A percentile compares a stretch with the other conserved stretches of the same genome.
phyloP scores from a whole-genome alignment of 2,888 invertebrate species.

The Pandemis corylana region DNA sequence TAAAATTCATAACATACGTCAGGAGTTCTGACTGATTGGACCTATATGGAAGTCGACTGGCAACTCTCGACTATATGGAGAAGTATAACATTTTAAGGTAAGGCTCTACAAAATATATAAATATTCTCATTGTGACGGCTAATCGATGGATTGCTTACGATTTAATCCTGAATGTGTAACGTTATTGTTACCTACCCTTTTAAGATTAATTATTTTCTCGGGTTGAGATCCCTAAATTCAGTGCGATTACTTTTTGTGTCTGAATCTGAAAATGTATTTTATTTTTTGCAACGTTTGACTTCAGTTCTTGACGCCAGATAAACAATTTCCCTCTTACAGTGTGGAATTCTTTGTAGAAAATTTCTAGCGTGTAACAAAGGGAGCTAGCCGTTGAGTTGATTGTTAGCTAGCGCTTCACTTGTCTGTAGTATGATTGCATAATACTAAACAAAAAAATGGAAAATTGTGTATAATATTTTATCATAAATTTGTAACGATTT shows the following conservation, averaged over 20 bases:
- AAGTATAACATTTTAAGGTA: constrained; percentile 12
- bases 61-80: constrained; percentile 33
- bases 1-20: constrained; percentile 75
- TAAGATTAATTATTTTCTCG: constrained; percentile 7
- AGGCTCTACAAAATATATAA: constrained; percentile 1
- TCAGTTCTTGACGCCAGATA: constrained; percentile 8
- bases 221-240: not conserved
- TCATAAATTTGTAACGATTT: not conserved
- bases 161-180: not conserved
- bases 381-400: constrained; percentile 10
- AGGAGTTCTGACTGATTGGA: constrained; percentile 74
- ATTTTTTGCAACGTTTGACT: constrained; percentile 12
- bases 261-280: not conserved
- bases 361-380: constrained; percentile 29
- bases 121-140: not conserved
- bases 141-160: not conserved
- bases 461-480: not conserved
- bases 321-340: constrained; percentile 4
- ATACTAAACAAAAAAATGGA: not conserved
- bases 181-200: not conserved
- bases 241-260: not conserved
- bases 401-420: constrained; percentile 18
- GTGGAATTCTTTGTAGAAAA: constrained; percentile 24
- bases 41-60: constrained; percentile 60
- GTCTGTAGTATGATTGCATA: constrained; percentile 2